Evolutionary conservation across 64 coral and sea anemone genomes (phyloP).

Genomic region (Catalaphyllia jardinei): DNA sequence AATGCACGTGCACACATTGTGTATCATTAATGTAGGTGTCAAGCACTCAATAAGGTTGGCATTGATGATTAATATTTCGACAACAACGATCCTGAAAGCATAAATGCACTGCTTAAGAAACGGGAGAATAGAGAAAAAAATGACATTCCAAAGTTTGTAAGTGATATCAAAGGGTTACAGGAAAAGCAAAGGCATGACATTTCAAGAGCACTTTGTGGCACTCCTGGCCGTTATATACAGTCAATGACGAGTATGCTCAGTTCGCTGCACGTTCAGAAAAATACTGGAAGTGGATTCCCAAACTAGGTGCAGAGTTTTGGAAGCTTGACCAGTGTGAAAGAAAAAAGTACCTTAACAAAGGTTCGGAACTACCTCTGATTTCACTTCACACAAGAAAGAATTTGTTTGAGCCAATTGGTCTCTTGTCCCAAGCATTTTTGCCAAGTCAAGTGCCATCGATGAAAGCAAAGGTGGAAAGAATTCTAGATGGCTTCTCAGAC

Average conservation of each 20-base stretch:
- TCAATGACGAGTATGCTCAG: constrained; percentile 49
- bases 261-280: background rate
- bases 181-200: constrained; percentile 59
- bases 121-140: constrained; percentile 28
- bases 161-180: constrained; percentile 42
- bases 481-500: background rate
- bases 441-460: constrained; percentile 1
- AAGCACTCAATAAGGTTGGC: constrained; percentile 15
- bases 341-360: constrained; percentile 35
- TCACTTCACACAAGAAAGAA: background rate
- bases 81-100: constrained; percentile 64
- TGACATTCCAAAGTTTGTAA: constrained; percentile 40
- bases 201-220: constrained; percentile 51
- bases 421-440: background rate
- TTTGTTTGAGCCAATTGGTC: constrained; percentile 8
- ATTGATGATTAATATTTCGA: constrained; percentile 55
- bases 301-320: constrained; percentile 57
- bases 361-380: constrained; percentile 28
- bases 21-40: constrained; percentile 45
- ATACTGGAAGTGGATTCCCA: constrained; percentile 38
- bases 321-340: constrained; percentile 34
- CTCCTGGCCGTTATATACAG: constrained; percentile 36
- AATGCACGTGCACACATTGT: constrained; percentile 1
- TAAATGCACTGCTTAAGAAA: constrained; percentile 56
- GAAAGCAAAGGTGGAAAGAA: constrained; percentile 28